Evolutionary conservation across 1,140 invertebrate species (phyloP).

Genomic region (Fopius arisanus): DNA sequence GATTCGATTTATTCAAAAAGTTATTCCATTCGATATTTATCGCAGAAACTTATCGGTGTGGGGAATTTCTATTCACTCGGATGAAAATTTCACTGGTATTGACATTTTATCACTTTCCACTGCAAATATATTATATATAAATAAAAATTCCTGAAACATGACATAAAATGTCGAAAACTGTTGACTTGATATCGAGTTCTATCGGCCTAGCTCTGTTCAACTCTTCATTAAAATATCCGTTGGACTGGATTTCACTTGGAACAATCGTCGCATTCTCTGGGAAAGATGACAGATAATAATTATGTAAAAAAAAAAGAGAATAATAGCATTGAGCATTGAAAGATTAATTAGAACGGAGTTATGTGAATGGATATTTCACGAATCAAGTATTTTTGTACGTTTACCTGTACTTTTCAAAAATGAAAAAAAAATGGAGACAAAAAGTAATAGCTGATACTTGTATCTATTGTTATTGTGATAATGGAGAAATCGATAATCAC

Average conservation of each 20-base stretch:
- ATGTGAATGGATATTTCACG: constrained; percentile 36
- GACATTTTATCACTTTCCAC: neutral
- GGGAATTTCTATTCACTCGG: neutral
- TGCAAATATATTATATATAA: no score
- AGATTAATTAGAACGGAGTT: constrained; percentile 39
- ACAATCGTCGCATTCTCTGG: neutral
- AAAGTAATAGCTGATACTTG: constrained; percentile 30
- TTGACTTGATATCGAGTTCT: neutral
- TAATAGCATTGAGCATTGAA: constrained; percentile 35
- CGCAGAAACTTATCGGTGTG: no score
- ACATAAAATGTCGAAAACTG: no score
- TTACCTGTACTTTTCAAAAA: constrained; percentile 50
- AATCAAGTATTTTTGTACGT: constrained; percentile 60
- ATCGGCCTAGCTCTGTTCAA: neutral
- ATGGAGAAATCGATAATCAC: constrained; percentile 36
- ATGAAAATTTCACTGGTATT: neutral
- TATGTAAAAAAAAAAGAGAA: constrained; percentile 4
- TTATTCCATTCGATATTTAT: no score
- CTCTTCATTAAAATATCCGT: neutral
- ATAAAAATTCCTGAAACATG: no score
- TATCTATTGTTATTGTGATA: constrained; percentile 58
- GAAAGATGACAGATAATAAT: constrained; percentile 1
- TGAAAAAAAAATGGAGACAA: constrained; percentile 33
- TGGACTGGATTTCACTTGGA: neutral
- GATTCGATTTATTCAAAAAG: no score